phyloP scores from a whole-genome alignment of 2,113 vertebrate genomes.

The Myotis yumanensis region DNA sequence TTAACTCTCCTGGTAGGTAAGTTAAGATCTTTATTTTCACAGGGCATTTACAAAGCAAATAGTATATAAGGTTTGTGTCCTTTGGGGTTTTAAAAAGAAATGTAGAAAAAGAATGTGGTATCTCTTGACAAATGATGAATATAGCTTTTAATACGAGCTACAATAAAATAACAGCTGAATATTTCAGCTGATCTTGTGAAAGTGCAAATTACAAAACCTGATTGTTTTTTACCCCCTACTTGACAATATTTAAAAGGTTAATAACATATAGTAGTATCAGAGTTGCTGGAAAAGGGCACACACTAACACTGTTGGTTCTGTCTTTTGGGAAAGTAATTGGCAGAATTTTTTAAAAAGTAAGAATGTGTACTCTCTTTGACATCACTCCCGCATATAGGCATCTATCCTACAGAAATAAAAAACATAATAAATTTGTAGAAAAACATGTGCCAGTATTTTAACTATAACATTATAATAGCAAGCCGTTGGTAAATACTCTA shows the following conservation, averaged over 20 bases:
- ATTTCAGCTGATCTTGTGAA: neutral
- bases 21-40: neutral
- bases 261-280: neutral
- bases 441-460: neutral
- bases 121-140: neutral
- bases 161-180: neutral
- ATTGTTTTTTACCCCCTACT: neutral
- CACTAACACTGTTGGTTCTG: neutral
- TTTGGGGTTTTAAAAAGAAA: neutral
- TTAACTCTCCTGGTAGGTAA: neutral
- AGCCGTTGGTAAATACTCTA: neutral
- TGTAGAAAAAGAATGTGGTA: neutral
- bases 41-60: neutral
- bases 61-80: neutral
- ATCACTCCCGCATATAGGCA: neutral
- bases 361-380: neutral
- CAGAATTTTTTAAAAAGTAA: neutral
- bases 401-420: neutral
- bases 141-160: constrained; percentile 14
- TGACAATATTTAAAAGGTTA: neutral
- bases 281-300: neutral
- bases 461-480: neutral
- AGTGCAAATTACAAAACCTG: neutral
- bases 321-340: neutral
- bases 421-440: neutral